Evolutionary conservation across 2,888 invertebrate genomes (phyloP), one percentile per base, ranked within the genome.

Genomic region (Schizotus pectinicornis): DNA sequence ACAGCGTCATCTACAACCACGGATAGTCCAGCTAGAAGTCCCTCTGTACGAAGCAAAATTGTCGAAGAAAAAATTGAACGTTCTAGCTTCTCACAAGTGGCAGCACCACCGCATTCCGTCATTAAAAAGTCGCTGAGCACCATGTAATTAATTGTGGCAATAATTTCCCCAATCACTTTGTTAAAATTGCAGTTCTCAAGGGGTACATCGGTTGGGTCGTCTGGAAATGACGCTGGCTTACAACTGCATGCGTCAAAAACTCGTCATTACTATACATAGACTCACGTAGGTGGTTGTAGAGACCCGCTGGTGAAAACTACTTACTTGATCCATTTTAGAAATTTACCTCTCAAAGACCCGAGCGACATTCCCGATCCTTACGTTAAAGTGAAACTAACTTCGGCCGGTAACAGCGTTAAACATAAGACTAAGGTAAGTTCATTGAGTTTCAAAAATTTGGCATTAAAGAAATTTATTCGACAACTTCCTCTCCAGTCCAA

Each of bases 291-390:
- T 84, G 67, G 9, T 47, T 43, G 9, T 36, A n/a, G n/a, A n/a
- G n/a, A 22, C 33, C 8, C 14, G 12, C 5, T 31, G 31, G 8
- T 32, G 7, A 58, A 39, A 9, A 9, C 35, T 34, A 47, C 33
- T 36, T 8, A 32, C 43, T 38, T 60, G 59, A 45, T 47, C n/a
- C n/a, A 61, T 78, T 77, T 46, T 74, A 91, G 91, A 71, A 89
- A 92, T 79, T 85, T 94, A 70, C 92, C 92, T 0, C 78, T 88
- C 32, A 91, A 90, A 70, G 92, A 93, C 76, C 89, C 91, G 1
- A 84, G 84, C 63, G 91, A 90, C 76, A 88, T 93, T 71, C 94
- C 94, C 0, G 94, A 94, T 80, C 94, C 94, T 0, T 94, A 94
- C 75, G 93, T 94, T 0, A 94, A 94, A 76, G 76, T 94, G 30